Evolutionary conservation across 2,113 vertebrate species (phyloP).

Genomic region (Ptychochromis oligacanthus): DNA sequence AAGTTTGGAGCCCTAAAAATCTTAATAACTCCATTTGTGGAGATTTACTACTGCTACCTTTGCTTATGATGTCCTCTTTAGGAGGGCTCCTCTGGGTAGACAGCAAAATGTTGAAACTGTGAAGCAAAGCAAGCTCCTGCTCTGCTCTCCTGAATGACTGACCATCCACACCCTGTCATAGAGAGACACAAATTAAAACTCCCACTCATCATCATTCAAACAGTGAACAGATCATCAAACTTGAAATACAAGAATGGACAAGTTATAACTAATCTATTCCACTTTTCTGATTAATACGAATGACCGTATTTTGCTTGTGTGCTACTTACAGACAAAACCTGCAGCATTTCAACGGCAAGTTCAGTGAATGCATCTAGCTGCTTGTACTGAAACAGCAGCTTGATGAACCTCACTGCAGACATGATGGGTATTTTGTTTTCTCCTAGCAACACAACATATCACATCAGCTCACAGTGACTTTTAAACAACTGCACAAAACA

Average conservation of each 20-base stretch:
- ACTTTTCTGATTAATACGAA: neutral
- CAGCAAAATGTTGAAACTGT: conserved; percentile 78
- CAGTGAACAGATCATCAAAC: neutral
- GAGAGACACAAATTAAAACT: conserved; percentile 19
- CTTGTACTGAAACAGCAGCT: conserved; percentile 89
- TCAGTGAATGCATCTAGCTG: conserved; percentile 84
- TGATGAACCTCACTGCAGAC: conserved; percentile 87
- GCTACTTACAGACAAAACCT: conserved; percentile 84
- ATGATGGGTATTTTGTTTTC: conserved; percentile 81
- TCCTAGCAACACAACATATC: conserved; percentile 67
- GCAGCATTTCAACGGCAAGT: conserved; percentile 73
- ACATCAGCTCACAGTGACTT: neutral
- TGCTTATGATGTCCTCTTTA: conserved; percentile 43
- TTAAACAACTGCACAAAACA: neutral
- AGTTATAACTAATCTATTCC: neutral
- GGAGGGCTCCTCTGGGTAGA: conserved; percentile 70
- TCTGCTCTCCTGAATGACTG: conserved; percentile 81
- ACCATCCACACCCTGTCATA: conserved; percentile 79
- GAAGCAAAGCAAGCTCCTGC: conserved; percentile 85
- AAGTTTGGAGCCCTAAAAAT: neutral
- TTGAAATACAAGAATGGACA: neutral
- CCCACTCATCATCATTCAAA: neutral
- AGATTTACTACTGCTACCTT: conserved; percentile 27
- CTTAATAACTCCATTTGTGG: neutral
- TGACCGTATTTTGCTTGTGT: too few species aligned